These are phyloP conservation scores for Zosterops pallidus DNA, from an alignment of 2,113 vertebrate species.

Conservation along the genomic window DNA sequence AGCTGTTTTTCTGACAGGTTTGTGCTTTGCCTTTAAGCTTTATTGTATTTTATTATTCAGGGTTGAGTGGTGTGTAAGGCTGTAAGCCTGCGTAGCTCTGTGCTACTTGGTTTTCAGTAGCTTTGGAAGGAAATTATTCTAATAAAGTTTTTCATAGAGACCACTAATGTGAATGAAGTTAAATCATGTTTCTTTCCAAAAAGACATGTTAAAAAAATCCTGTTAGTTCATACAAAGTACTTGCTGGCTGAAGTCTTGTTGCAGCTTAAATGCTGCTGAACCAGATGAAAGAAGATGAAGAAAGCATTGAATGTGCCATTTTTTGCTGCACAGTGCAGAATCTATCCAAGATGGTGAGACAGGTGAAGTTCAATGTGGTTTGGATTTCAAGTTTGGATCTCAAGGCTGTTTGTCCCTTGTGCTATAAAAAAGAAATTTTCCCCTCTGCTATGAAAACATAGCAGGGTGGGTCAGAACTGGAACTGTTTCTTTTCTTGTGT, in stretches of 20 bases:
- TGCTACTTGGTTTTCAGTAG: neutral
- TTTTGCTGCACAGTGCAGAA: neutral
- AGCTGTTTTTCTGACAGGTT: neutral
- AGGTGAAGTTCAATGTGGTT: neutral
- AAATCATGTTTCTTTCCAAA: neutral
- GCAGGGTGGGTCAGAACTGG: neutral
- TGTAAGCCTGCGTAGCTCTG: neutral
- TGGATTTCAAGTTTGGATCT: neutral
- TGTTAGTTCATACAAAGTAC: neutral
- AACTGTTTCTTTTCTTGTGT: neutral
- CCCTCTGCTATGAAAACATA: neutral
- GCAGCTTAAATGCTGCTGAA: neutral
- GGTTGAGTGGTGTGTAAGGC: too few species aligned
- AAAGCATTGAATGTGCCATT: neutral
- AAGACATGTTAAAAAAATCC: rapidly evolving
- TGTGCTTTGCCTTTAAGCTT: neutral
- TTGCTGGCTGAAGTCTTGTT: neutral
- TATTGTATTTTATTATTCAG: neutral
- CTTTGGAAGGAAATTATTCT: neutral
- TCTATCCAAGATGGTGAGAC: rapidly evolving
- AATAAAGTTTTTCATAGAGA: neutral
- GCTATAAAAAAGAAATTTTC: neutral
- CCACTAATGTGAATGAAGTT: neutral
- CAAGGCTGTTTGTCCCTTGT: neutral
- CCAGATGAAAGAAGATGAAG: too few species aligned